Evolutionary conservation across 1,140 invertebrate species (phyloP).

Genomic region (Drosophila navojoa): DNA sequence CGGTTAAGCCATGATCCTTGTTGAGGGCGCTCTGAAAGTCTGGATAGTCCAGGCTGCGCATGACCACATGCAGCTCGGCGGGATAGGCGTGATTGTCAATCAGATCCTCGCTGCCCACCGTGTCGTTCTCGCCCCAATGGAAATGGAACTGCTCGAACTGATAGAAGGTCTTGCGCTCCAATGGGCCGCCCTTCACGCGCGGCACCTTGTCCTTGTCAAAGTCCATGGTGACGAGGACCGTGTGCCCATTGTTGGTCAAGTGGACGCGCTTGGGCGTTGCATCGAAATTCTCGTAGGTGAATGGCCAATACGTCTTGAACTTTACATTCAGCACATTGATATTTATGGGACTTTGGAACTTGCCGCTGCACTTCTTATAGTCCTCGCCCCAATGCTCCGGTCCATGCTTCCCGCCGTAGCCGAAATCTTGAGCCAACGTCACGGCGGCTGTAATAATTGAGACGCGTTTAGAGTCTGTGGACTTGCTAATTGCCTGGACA

Average conservation of each 20-base stretch:
- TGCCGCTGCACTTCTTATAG: constrained; percentile 88
- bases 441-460: constrained; percentile 23
- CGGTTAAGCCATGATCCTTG: constrained; percentile 90
- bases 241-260: constrained; percentile 90
- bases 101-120: constrained; percentile 93
- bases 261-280: constrained; percentile 85
- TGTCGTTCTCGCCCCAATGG: constrained; percentile 92
- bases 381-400: constrained; percentile 89
- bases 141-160: constrained; percentile 91
- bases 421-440: constrained; percentile 53
- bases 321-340: constrained; percentile 89
- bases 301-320: constrained; percentile 83
- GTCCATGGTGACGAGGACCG: constrained; percentile 86
- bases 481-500: constrained; percentile 18
- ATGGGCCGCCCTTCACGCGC: constrained; percentile 88
- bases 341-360: constrained; percentile 93
- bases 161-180: constrained; percentile 86
- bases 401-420: constrained; percentile 84
- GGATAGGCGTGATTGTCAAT: constrained; percentile 90
- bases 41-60: constrained; percentile 90
- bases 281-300: constrained; percentile 86
- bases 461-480: neutral
- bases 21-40: constrained; percentile 87
- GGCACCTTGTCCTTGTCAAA: constrained; percentile 84
- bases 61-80: constrained; percentile 94